Evolutionary conservation across 1,140 invertebrate genomes (phyloP).

Genomic region (Procambarus virginalis): DNA sequence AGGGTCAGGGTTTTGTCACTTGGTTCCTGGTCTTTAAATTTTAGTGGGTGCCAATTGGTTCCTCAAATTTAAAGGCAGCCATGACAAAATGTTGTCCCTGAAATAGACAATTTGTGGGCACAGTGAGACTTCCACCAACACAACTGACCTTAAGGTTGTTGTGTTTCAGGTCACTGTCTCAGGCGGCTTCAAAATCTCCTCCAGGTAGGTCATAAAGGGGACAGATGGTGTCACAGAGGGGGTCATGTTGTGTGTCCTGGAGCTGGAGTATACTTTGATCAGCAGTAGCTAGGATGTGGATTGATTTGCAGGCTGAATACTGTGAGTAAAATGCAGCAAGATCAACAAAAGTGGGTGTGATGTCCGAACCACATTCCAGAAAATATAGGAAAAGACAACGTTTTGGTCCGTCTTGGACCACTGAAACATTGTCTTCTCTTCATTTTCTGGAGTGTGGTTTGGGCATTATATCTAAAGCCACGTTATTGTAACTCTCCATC

Average conservation of each 20-base stretch:
- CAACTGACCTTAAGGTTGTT: conserved; percentile 62
- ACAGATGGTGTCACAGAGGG: conserved; percentile 3
- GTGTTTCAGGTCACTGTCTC: conserved; percentile 61
- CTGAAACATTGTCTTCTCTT: too few relatives aligned
- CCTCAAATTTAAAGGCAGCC: not conserved
- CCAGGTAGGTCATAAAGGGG: conserved; percentile 49
- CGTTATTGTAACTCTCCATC: too few relatives aligned
- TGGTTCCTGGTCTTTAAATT: not conserved
- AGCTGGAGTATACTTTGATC: not conserved
- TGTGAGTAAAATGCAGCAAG: not conserved
- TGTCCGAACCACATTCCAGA: too few relatives aligned
- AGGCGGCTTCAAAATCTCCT: conserved; percentile 55
- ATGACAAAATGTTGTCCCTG: not conserved
- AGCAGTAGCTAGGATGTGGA: conserved; percentile 23
- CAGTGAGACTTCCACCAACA: conserved; percentile 27
- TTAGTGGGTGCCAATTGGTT: too few relatives aligned
- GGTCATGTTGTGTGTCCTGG: conserved; percentile 27
- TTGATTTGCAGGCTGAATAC: conserved; percentile 4
- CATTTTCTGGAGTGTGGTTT: too few relatives aligned
- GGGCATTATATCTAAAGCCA: too few relatives aligned
- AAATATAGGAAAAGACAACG: too few relatives aligned
- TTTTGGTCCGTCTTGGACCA: too few relatives aligned
- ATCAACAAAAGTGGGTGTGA: not conserved
- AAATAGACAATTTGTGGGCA: not conserved
- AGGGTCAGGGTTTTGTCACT: not conserved